A percentile compares a stretch with the other conserved stretches of the same genome.
Evolutionary conservation across 1,140 invertebrate species (phyloP).

Genomic region (Phymorhynchus buccinoides): DNA sequence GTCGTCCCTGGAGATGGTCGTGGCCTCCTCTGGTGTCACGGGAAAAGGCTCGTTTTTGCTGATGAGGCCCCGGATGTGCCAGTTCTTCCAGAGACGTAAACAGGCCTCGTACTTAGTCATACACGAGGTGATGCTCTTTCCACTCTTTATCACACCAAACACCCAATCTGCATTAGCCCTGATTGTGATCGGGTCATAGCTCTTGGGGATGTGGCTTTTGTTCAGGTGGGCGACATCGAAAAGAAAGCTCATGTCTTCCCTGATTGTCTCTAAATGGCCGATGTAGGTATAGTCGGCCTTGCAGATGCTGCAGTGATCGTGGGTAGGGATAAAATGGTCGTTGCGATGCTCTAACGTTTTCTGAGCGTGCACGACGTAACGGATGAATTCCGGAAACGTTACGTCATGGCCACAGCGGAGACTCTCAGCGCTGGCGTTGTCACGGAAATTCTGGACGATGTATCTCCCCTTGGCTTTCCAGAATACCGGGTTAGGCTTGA

Average conservation of each 20-base stretch:
- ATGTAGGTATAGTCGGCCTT: slow-evolving; percentile 60
- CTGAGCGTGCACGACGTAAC: slow-evolving; percentile 60
- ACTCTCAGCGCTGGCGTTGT: slow-evolving; percentile 44
- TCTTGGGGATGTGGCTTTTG: slow-evolving; percentile 43
- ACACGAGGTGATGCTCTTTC: slow-evolving; percentile 49
- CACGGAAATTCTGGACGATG: slow-evolving; percentile 54
- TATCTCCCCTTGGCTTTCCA: slow-evolving; percentile 59
- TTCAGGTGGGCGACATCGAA: slow-evolving; percentile 55
- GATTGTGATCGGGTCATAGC: neutral
- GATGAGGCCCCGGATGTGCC: slow-evolving; percentile 62
- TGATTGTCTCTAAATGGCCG: slow-evolving; percentile 63
- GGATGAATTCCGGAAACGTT: slow-evolving; percentile 62
- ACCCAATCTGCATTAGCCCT: slow-evolving; percentile 37
- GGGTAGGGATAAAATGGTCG: slow-evolving; percentile 61
- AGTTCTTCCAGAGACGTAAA: slow-evolving; percentile 55
- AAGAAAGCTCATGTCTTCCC: slow-evolving; percentile 54
- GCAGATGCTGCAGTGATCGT: slow-evolving; percentile 61
- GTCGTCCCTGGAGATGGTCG: neutral
- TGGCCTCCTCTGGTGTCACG: slow-evolving; percentile 24
- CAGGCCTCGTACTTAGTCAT: slow-evolving; percentile 55
- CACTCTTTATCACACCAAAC: slow-evolving; percentile 48
- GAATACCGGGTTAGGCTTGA: slow-evolving; percentile 59
- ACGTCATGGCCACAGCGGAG: slow-evolving; percentile 62
- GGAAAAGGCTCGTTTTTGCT: slow-evolving; percentile 57
- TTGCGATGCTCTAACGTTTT: slow-evolving; percentile 45